Evolutionary conservation across 92 coral and sea anemone genomes (phyloP), one percentile per base, ranked within the genome.

Genomic region (Virgularia gustaviana): DNA sequence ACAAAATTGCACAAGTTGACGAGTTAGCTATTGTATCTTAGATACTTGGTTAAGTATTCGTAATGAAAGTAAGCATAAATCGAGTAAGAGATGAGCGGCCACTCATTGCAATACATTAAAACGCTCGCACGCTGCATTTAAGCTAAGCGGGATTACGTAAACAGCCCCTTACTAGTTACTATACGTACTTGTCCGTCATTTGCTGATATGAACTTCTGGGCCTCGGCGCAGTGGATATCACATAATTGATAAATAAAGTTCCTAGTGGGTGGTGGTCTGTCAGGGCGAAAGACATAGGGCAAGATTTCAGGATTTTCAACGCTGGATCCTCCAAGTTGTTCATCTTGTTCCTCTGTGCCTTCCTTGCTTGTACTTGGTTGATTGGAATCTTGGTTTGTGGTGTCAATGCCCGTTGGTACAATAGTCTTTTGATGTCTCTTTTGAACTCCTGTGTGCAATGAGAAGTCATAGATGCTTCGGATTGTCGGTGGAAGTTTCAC

Each of bases 151-250:
- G n/a, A n/a, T 25, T 13, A 25, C n/a, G 22, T 16, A 47, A 47
- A 13, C 16, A 49, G 24, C 19, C 43, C 19, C 38, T 27, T 24
- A 30, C 25, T 4, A 16, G 45, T 67, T 27, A 2, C 71, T 32
- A 20, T 65, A 78, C 91, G 18, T 37, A 92, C 98, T 94, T 89
- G 77, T 18, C 90, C 96, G 72, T 94, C 99, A 68, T 94, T 94
- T 23, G 72, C 84, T 24, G 96, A 72, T 16, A 94, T 77, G 18
- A 94, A 57, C 31, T 76, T 70, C 78, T 94, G 99, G 25, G 86
- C 83, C 78, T 94, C 96, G 0, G 94, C 79, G 41, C 88, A 85
- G 43, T 87, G 99, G 9, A 94, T 56, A 70, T 94, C 99, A 58
- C 99, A 94, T 30, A 89, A 38, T 68, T 94, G 99, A 78, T 89